These are phyloP conservation scores for Alexandromys fortis DNA, from an alignment of 2,113 vertebrate genomes.

Conservation along the genomic window DNA sequence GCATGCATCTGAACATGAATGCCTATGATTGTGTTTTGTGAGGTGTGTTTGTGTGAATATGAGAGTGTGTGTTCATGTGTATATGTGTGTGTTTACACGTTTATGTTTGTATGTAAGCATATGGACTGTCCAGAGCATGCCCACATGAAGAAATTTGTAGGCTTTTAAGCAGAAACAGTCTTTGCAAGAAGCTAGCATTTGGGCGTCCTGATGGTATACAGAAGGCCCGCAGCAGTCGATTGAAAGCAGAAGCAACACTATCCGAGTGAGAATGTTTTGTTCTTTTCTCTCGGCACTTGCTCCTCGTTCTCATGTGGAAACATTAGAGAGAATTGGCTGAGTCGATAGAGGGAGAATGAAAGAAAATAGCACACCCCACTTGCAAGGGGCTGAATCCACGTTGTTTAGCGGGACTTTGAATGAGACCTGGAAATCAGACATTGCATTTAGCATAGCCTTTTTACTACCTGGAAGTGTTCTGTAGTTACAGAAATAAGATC, in stretches of 20 bases:
- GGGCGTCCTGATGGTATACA: neutral
- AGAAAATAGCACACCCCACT: neutral
- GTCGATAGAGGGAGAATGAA: neutral
- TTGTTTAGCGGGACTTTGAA: neutral
- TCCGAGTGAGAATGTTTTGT: neutral
- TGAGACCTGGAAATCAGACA: neutral
- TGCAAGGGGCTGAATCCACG: neutral
- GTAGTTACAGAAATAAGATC: slow-evolving; percentile 21
- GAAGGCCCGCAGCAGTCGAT: neutral
- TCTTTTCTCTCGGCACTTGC: neutral
- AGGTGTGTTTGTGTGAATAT: neutral
- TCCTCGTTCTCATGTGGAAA: neutral
- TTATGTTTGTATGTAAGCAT: neutral
- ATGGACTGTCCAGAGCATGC: neutral
- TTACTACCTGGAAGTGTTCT: slow-evolving; percentile 54
- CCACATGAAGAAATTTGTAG: neutral
- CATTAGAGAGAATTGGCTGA: neutral
- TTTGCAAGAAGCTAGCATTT: neutral
- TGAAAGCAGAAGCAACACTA: neutral
- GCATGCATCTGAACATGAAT: neutral
- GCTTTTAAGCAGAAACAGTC: neutral
- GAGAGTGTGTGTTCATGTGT: neutral
- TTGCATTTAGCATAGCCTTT: slow-evolving; percentile 38
- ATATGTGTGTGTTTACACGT: neutral
- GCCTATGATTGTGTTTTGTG: neutral